phyloP scores from a whole-genome alignment of 1,140 invertebrate genomes.

The Holcopasites calliopsidis region DNA sequence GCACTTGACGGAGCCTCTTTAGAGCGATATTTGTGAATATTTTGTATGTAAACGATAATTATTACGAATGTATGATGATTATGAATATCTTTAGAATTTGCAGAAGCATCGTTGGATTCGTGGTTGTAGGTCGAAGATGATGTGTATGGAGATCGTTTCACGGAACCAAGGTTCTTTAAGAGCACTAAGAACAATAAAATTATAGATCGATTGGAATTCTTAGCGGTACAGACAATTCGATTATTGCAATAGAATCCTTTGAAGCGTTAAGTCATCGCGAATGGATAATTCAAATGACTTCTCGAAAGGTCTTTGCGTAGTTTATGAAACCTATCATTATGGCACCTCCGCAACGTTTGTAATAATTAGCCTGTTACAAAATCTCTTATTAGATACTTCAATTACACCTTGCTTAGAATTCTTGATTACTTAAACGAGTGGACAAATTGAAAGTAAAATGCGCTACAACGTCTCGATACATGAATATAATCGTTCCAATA shows the following conservation, averaged over 20 bases:
- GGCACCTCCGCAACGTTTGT: not conserved
- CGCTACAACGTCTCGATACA: too few relatives aligned
- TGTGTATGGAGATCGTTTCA: not conserved
- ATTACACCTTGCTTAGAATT: fast-evolving
- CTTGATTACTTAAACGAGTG: too few relatives aligned
- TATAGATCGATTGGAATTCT: not conserved
- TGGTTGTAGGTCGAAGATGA: not conserved
- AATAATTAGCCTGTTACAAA: not conserved
- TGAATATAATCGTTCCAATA: too few relatives aligned
- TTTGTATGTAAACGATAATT: too few relatives aligned
- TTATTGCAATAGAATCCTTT: constrained; percentile 20
- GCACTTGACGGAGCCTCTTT: not conserved
- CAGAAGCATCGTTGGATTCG: not conserved
- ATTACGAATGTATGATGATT: too few relatives aligned
- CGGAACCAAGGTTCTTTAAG: not conserved
- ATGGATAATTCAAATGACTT: constrained; percentile 28
- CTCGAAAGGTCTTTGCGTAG: constrained; percentile 9
- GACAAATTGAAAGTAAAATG: too few relatives aligned
- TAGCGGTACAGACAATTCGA: not conserved
- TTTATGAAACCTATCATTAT: not conserved
- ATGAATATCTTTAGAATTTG: too few relatives aligned
- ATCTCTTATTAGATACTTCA: not conserved
- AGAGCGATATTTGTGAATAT: too few relatives aligned
- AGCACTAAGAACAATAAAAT: not conserved
- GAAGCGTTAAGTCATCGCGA: constrained; percentile 15